Conservation (phyloP, 2,113 vertebrate genomes). For the Camarhynchus parvulus region DNA sequence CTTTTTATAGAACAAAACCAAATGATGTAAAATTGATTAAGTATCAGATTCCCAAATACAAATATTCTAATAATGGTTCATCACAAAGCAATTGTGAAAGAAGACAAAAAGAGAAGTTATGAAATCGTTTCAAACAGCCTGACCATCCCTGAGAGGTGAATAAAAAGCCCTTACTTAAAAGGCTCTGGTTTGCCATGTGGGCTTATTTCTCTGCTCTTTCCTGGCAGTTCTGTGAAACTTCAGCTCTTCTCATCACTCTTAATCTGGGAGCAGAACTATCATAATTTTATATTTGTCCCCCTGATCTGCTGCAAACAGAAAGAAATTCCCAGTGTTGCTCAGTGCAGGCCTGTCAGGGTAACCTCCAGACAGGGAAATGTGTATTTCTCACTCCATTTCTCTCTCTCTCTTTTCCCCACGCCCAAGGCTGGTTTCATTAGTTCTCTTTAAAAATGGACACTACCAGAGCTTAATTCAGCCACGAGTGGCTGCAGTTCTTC, state of each 20-base stretch:
- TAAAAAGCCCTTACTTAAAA: not conserved
- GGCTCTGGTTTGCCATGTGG: not conserved
- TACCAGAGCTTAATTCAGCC: not conserved
- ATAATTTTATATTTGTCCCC: not conserved
- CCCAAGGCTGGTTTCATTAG: not conserved
- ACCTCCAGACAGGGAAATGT: not conserved
- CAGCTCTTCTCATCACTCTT: not conserved
- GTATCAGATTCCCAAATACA: not conserved
- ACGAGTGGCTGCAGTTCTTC: not conserved
- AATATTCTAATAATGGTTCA: not conserved
- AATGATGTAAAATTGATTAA: not conserved
- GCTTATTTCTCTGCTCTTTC: not conserved
- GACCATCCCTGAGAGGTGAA: not conserved
- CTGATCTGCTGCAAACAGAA: not conserved
- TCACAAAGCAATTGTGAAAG: not conserved
- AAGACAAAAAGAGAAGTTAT: not conserved
- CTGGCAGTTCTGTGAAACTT: not conserved
- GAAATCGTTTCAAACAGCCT: not conserved
- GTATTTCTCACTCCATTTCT: not conserved
- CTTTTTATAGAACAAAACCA: not conserved
- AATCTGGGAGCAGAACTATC: not conserved
- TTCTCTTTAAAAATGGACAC: conserved; percentile 19
- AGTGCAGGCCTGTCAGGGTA: not conserved
- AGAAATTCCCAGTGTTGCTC: not conserved
- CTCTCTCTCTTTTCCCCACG: not conserved